These are phyloP conservation scores for Valencia hispanica DNA, from an alignment of 2,797 vertebrate species.

Conservation along the genomic window DNA sequence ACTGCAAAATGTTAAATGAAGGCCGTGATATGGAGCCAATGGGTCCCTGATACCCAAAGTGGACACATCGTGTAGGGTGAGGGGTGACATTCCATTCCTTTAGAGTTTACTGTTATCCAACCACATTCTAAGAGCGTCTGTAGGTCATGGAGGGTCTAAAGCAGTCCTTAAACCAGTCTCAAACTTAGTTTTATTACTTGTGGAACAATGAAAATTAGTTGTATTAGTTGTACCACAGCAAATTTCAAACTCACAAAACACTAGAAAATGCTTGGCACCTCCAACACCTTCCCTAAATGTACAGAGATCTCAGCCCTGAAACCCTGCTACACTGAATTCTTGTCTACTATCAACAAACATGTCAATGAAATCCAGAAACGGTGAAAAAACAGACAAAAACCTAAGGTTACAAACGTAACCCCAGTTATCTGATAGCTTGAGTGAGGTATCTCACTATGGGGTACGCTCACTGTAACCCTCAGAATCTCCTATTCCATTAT, in stretches of 20 bases:
- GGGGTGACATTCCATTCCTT: neutral
- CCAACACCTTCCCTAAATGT: neutral
- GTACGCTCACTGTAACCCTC: no score
- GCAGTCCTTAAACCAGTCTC: neutral
- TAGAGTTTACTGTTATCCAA: no score
- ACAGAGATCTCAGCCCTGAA: neutral
- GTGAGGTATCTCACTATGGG: no score
- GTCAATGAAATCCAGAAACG: constrained; percentile 13
- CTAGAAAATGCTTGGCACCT: neutral
- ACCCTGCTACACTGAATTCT: constrained; percentile 7
- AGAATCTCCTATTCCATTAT: no score
- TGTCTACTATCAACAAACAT: neutral
- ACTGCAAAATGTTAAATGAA: neutral
- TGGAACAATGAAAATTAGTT: neutral
- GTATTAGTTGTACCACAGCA: neutral
- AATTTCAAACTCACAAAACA: neutral
- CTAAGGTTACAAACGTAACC: no score
- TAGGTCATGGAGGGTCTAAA: neutral
- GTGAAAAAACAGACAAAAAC: constrained; percentile 14
- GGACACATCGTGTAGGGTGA: neutral
- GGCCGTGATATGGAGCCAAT: neutral
- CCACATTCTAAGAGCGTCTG: no score
- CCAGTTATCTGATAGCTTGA: no score
- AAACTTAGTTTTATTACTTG: neutral
- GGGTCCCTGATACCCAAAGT: neutral